A percentile compares a stretch with the other conserved stretches of the same genome.
These are phyloP conservation scores for Cremastobaeus sp. DNA, from an alignment of 2,888 invertebrate species.

Conservation along the genomic window DNA sequence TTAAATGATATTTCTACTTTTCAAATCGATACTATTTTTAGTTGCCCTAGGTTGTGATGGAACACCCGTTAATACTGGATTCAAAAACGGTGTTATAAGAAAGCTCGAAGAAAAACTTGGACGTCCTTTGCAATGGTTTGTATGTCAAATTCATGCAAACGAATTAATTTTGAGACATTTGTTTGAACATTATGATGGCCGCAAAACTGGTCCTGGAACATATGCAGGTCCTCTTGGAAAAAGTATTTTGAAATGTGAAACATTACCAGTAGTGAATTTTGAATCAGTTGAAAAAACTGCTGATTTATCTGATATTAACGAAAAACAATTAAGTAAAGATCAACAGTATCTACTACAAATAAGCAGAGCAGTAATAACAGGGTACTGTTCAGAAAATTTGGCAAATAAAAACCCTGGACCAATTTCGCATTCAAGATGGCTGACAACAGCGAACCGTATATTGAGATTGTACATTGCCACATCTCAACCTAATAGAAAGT, in stretches of 20 bases:
- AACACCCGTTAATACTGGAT: slow-evolving; percentile 5
- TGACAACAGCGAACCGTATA: background rate
- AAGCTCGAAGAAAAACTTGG: background rate
- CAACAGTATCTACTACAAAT: slow-evolving; percentile 21
- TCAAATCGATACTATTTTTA: background rate
- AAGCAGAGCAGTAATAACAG: background rate
- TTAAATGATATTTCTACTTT: background rate
- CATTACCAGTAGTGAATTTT: slow-evolving; percentile 3
- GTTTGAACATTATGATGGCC: no score
- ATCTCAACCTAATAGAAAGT: background rate
- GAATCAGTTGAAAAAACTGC: background rate
- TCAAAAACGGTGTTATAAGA: slow-evolving; percentile 11
- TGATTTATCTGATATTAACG: slow-evolving; percentile 14
- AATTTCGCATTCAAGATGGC: background rate
- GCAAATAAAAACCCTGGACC: background rate
- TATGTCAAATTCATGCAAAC: no score
- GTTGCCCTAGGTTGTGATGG: slow-evolving; percentile 15
- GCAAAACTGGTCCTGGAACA: slow-evolving; percentile 61
- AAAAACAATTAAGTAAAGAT: slow-evolving; percentile 16
- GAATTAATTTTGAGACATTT: slow-evolving; percentile 13
- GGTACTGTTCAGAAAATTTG: background rate
- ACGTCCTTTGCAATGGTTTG: slow-evolving; percentile 3
- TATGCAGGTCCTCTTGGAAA: slow-evolving; percentile 65
- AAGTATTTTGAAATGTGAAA: slow-evolving; percentile 33
- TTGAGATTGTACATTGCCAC: slow-evolving; percentile 3